Percentiles rank a stretch among this genome's conserved stretches.
Conservation (phyloP, 2,888 invertebrate genomes). For the Parnassius smintheus region DNA sequence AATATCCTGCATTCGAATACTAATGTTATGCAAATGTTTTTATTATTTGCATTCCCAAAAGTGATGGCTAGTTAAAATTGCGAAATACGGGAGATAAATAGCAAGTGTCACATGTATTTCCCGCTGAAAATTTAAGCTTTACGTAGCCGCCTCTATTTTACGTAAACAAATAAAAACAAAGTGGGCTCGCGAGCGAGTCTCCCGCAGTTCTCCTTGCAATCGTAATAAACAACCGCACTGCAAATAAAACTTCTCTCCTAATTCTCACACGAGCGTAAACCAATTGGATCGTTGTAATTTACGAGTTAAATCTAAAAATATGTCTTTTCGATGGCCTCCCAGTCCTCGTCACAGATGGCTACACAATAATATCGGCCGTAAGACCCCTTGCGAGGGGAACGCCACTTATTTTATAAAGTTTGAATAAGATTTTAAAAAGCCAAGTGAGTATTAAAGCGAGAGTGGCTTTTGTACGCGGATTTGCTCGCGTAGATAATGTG, state of each 20-base stretch:
- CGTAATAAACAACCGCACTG: slow-evolving; percentile 62
- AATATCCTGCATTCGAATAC: too few relatives aligned
- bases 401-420: slow-evolving; percentile 77
- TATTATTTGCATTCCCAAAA: too few relatives aligned
- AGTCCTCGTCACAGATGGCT: slow-evolving; percentile 75
- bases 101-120: neutral
- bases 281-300: slow-evolving; percentile 78
- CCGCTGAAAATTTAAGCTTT: slow-evolving; percentile 4
- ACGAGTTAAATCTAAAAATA: slow-evolving; percentile 80
- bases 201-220: slow-evolving; percentile 15
- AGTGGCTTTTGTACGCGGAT: slow-evolving; percentile 36
- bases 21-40: too few relatives aligned
- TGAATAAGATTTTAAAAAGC: slow-evolving; percentile 80
- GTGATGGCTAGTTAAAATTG: too few relatives aligned
- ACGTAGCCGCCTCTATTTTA: slow-evolving; percentile 13
- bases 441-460: slow-evolving; percentile 57
- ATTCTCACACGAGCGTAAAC: slow-evolving; percentile 78
- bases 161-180: slow-evolving; percentile 25
- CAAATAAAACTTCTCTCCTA: slow-evolving; percentile 66
- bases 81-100: neutral
- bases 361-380: slow-evolving; percentile 70
- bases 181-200: slow-evolving; percentile 16
- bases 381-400: slow-evolving; percentile 66
- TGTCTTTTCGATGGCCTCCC: slow-evolving; percentile 73
- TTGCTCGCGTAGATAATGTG: slow-evolving; percentile 30